A percentile compares a stretch with the other conserved stretches of the same genome.
Conservation (phyloP, 2,797 vertebrate species). For the Enteromius fasciolatus region DNA sequence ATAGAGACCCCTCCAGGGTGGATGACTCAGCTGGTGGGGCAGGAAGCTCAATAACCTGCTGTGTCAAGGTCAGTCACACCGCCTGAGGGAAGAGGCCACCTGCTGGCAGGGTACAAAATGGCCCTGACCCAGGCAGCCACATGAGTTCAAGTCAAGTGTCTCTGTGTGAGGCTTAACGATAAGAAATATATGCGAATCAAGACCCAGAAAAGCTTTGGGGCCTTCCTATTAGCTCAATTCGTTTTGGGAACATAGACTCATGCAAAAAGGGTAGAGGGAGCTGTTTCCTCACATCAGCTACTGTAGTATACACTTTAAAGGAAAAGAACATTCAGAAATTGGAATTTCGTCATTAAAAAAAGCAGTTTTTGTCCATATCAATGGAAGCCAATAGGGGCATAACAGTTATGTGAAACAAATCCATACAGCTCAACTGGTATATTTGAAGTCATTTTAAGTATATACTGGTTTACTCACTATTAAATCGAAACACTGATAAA, state of each 20-base stretch:
- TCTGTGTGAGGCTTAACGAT: conserved; percentile 3
- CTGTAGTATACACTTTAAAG: conserved; percentile 6
- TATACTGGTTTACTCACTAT: not conserved
- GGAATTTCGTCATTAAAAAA: not conserved
- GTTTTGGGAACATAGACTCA: conserved; percentile 13
- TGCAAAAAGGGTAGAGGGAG: conserved; percentile 53
- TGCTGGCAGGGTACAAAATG: conserved; percentile 54
- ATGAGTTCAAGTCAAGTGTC: conserved; percentile 47
- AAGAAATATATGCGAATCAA: conserved; percentile 20
- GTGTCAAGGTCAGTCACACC: conserved; percentile 30
- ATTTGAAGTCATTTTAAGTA: not conserved
- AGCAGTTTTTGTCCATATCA: not conserved
- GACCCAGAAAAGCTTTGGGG: conserved; percentile 22
- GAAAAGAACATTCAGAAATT: not conserved
- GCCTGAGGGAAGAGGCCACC: conserved; percentile 55
- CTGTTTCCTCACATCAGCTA: conserved; percentile 51
- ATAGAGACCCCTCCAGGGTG: conserved; percentile 34
- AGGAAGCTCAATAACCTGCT: conserved; percentile 49
- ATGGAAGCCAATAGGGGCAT: not conserved
- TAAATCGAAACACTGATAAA: not conserved
- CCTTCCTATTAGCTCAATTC: conserved; percentile 20
- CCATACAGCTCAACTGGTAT: not conserved
- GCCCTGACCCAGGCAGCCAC: conserved; percentile 43
- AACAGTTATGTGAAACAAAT: not conserved
- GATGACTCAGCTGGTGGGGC: conserved; percentile 42